These are phyloP conservation scores for Sicus ferrugineus DNA, from an alignment of 2,888 invertebrate genomes.

Conservation along the genomic window DNA sequence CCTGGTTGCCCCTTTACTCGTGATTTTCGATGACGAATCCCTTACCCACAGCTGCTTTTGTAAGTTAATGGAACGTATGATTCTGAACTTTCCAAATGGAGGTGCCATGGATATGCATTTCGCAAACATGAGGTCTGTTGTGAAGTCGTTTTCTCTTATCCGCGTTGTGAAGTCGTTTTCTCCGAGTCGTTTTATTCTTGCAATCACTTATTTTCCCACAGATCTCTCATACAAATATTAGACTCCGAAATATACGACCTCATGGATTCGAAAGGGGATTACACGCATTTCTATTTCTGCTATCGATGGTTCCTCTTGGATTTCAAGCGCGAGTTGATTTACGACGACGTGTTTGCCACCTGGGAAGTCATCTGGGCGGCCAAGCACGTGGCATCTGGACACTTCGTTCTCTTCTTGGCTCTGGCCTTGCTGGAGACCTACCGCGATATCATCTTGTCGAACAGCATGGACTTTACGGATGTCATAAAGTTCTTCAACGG, in stretches of 20 bases:
- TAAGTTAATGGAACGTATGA: slow-evolving; percentile 86
- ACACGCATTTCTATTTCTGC: slow-evolving; percentile 95
- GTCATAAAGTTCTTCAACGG: slow-evolving; percentile 98
- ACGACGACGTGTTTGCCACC: slow-evolving; percentile 87
- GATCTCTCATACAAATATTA: slow-evolving; percentile 81
- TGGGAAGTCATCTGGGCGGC: slow-evolving; percentile 97
- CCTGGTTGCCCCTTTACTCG: slow-evolving; percentile 86
- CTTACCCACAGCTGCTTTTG: slow-evolving; percentile 88
- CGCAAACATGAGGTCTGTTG: slow-evolving; percentile 92
- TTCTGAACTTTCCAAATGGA: slow-evolving; percentile 87
- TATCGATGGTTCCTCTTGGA: slow-evolving; percentile 95
- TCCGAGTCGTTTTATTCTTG: neutral
- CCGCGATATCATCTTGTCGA: slow-evolving; percentile 89
- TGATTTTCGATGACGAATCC: slow-evolving; percentile 89
- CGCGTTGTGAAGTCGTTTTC: too few species aligned
- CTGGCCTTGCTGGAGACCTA: slow-evolving; percentile 89
- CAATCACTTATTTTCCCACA: slow-evolving; percentile 46
- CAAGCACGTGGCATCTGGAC: slow-evolving; percentile 78
- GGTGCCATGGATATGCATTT: slow-evolving; percentile 94
- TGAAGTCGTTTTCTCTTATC: too few species aligned
- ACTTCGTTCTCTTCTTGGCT: slow-evolving; percentile 91
- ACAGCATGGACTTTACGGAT: slow-evolving; percentile 96
- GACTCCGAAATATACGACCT: slow-evolving; percentile 91
- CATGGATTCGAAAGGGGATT: slow-evolving; percentile 92
- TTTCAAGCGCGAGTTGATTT: slow-evolving; percentile 89